phyloP scores from a whole-genome alignment of 2,888 invertebrate species.

The Auanema freiburgensis region DNA sequence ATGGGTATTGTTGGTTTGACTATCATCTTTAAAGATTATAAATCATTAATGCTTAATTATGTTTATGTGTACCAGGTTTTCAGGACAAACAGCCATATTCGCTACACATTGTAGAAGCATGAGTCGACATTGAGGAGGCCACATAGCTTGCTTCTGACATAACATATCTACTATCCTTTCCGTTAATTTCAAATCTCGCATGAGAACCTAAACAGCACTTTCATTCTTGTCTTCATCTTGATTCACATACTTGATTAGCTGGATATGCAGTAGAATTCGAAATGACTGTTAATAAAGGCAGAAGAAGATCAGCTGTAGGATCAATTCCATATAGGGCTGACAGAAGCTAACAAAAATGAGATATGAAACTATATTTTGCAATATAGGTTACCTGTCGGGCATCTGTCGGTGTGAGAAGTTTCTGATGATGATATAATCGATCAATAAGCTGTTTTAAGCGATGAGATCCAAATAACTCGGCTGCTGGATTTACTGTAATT shows the following conservation, averaged over 20 bases:
- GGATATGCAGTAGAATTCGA: conserved; percentile 57
- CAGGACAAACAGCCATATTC: conserved; percentile 51
- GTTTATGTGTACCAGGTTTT: conserved; percentile 29
- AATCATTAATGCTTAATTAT: neutral
- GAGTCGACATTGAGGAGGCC: conserved; percentile 51
- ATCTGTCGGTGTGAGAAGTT: conserved; percentile 48
- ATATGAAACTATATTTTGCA: neutral
- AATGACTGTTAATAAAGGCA: conserved; percentile 55
- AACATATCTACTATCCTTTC: conserved; percentile 51
- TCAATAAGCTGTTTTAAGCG: conserved; percentile 47
- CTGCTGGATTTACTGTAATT: conserved; percentile 58
- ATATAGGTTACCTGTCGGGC: conserved; percentile 36
- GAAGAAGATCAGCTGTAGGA: conserved; percentile 48
- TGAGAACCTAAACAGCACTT: conserved; percentile 33
- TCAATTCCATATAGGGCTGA: conserved; percentile 53
- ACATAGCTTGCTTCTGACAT: conserved; percentile 29
- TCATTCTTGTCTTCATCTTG: neutral
- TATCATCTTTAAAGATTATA: conserved; percentile 26
- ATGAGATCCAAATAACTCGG: conserved; percentile 48
- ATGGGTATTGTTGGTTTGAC: conserved; percentile 37
- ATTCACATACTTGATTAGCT: conserved; percentile 48
- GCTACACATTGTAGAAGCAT: conserved; percentile 60
- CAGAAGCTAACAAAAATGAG: conserved; percentile 37
- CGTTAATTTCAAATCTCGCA: conserved; percentile 50
- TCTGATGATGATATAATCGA: conserved; percentile 52